A percentile compares a stretch with the other conserved stretches of the same genome.
Conservation (phyloP, 2,888 invertebrate genomes). For the Prenolepis imparis region DNA sequence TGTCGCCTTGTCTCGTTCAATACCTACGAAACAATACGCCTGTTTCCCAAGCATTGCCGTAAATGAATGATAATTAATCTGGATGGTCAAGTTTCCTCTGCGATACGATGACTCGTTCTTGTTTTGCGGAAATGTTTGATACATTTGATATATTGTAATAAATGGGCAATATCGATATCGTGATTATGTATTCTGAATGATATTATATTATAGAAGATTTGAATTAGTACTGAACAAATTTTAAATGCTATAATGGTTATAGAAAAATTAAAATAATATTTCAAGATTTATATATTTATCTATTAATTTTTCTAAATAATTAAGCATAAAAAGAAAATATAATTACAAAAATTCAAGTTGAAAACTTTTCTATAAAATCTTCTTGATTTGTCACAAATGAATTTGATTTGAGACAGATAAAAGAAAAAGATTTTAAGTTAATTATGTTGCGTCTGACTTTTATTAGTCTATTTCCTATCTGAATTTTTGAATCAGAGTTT, state of each 20-base stretch:
- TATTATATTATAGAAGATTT: background rate
- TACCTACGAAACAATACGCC: constrained; percentile 58
- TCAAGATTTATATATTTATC: background rate
- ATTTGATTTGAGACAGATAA: no score
- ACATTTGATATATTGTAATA: background rate
- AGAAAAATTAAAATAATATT: background rate
- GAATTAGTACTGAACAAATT: background rate
- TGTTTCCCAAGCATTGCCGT: constrained; percentile 11
- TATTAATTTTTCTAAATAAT: background rate
- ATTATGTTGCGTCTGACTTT: no score
- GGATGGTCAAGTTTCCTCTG: background rate
- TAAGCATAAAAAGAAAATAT: background rate
- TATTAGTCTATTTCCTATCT: no score
- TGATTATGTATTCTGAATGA: background rate
- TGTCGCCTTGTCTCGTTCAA: constrained; percentile 56
- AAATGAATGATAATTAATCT: constrained; percentile 40
- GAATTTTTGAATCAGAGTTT: no score
- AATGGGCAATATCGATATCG: background rate
- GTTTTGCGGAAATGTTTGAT: constrained; percentile 10
- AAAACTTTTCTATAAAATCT: no score
- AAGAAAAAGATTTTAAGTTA: no score
- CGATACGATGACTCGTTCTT: background rate
- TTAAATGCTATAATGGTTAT: background rate
- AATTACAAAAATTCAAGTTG: no score
- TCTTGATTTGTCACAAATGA: no score